Evolutionary conservation across 1,140 invertebrate species (phyloP).

Genomic region (Nomia melanderi): DNA sequence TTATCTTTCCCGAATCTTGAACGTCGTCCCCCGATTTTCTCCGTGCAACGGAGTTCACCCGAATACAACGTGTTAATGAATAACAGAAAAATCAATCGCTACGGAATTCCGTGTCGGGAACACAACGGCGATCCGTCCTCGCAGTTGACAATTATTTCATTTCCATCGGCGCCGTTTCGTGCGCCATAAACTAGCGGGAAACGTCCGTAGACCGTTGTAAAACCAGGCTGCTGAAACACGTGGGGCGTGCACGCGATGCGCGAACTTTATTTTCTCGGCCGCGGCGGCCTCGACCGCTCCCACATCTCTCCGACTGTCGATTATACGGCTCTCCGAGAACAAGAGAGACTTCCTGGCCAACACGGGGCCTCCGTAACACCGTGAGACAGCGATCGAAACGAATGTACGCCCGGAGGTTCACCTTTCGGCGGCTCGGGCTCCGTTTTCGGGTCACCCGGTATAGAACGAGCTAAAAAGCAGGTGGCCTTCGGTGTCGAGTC

Average conservation of each 20-base stretch:
- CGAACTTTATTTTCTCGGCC: constrained; percentile 18
- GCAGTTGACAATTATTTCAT: not conserved
- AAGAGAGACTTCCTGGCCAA: constrained; percentile 8
- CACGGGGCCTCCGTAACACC: not conserved
- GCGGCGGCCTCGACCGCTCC: not conserved
- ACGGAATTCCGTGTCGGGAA: too few species aligned
- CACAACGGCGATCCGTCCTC: too few species aligned
- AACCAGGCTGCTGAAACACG: not conserved
- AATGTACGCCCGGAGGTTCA: not conserved
- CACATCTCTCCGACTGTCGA: constrained; percentile 2
- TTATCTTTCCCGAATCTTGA: too few species aligned
- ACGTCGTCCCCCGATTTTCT: too few species aligned
- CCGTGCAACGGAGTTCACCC: too few species aligned
- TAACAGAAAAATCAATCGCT: too few species aligned
- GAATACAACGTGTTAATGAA: too few species aligned
- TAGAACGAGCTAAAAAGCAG: constrained; percentile 54
- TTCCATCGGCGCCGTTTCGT: not conserved
- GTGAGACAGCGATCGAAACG: not conserved
- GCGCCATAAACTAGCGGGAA: not conserved
- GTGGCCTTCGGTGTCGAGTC: constrained; percentile 37
- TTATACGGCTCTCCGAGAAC: constrained; percentile 13
- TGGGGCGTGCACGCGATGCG: not conserved
- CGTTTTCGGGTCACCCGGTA: constrained; percentile 32
- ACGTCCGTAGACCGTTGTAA: not conserved
- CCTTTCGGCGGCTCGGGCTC: not conserved